These are phyloP conservation scores for Macrochelys suwanniensis DNA, from an alignment of 2,797 vertebrate genomes.

Conservation along the genomic window DNA sequence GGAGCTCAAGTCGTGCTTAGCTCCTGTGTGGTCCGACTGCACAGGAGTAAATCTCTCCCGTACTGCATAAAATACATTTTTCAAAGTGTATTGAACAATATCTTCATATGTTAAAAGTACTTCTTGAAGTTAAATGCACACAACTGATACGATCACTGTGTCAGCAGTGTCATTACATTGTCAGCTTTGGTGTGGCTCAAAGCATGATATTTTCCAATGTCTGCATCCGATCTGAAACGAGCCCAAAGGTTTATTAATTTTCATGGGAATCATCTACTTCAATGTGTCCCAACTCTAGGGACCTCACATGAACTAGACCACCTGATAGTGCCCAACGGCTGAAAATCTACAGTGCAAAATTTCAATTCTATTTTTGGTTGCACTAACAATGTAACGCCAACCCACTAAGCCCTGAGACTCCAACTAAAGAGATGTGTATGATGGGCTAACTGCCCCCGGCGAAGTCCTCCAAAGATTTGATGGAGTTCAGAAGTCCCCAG, in stretches of 20 bases:
- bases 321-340: constrained; percentile 38
- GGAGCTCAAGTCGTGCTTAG: background rate
- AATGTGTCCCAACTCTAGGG: constrained; percentile 30
- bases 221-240: constrained; percentile 18
- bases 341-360: constrained; percentile 40
- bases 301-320: constrained; percentile 49
- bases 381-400: constrained; percentile 12
- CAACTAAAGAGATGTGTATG: constrained; percentile 30
- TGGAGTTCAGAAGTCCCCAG: background rate
- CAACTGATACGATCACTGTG: background rate
- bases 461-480: background rate
- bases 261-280: constrained; percentile 11
- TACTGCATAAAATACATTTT: background rate
- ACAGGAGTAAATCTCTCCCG: background rate
- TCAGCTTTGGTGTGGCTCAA: background rate
- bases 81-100: background rate
- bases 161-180: background rate
- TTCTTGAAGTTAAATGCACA: background rate
- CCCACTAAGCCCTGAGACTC: background rate
- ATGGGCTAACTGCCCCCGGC: background rate
- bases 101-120: background rate
- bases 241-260: constrained; percentile 32
- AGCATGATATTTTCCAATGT: background rate
- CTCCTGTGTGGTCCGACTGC: background rate
- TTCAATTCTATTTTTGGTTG: constrained; percentile 62